Percentiles rank a stretch among this genome's conserved stretches.
Evolutionary conservation across 2,797 vertebrate genomes (phyloP).

Genomic region (Gymnocypris eckloni): DNA sequence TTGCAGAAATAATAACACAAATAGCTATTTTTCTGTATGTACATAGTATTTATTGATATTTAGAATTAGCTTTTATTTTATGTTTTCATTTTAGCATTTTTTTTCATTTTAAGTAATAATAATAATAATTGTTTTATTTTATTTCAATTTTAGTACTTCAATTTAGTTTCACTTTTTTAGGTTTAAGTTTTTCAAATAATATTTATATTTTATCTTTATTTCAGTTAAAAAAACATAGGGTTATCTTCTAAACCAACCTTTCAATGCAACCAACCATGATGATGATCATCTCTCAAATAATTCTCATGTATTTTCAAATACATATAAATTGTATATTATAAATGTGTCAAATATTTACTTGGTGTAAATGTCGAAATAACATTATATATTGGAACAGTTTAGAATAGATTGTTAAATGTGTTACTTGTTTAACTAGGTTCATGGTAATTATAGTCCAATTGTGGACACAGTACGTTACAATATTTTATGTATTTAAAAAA

Average conservation of each 20-base stretch:
- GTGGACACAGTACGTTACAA: not conserved
- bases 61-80: not conserved
- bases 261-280: too few relatives aligned
- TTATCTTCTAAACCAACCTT: not conserved
- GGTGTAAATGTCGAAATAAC: not conserved
- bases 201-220: not conserved
- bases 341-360: not conserved
- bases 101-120: too few relatives aligned
- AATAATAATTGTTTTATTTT: not conserved
- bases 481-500: not conserved
- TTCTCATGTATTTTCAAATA: not conserved
- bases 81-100: not conserved
- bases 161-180: not conserved
- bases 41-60: not conserved
- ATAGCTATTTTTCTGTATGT: not conserved
- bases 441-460: not conserved
- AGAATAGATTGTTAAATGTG: not conserved
- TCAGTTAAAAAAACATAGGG: not conserved
- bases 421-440: not conserved
- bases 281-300: not conserved
- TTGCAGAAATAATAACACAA: not conserved
- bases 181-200: not conserved
- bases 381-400: not conserved
- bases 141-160: not conserved
- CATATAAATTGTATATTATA: not conserved